Evolutionary conservation across 2,113 vertebrate genomes (phyloP).

Genomic region (Thymallus thymallus): DNA sequence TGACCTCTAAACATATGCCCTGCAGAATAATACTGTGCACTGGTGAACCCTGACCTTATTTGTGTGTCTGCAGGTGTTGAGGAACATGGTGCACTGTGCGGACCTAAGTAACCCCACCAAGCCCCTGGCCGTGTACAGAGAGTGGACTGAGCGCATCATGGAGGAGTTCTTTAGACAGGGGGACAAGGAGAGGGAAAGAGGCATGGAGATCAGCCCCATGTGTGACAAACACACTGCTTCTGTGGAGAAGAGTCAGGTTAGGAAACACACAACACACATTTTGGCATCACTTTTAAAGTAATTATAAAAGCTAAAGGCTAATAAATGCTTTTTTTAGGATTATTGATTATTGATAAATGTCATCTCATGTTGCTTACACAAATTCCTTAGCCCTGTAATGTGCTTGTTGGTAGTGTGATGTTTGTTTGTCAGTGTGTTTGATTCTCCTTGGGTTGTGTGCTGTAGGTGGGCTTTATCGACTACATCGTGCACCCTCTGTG

Average conservation of each 20-base stretch:
- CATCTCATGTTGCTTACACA: background rate
- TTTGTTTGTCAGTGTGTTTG: too few species aligned
- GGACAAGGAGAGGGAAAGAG: slow-evolving; percentile 85
- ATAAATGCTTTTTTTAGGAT: too few species aligned
- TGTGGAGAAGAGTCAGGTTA: slow-evolving; percentile 92
- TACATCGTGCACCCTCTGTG: slow-evolving; percentile 92
- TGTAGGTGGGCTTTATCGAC: slow-evolving; percentile 91
- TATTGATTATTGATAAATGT: too few species aligned
- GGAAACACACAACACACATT: slow-evolving; percentile 9
- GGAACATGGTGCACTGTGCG: slow-evolving; percentile 94
- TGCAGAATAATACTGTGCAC: background rate
- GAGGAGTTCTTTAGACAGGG: slow-evolving; percentile 92
- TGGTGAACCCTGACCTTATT: background rate
- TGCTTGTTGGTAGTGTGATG: too few species aligned
- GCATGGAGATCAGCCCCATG: slow-evolving; percentile 95
- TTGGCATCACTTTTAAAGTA: background rate
- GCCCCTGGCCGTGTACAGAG: slow-evolving; percentile 86
- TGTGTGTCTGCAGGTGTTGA: slow-evolving; percentile 77
- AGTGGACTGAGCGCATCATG: slow-evolving; percentile 94
- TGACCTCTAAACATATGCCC: background rate
- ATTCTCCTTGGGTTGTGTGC: background rate
- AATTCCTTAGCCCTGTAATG: too few species aligned
- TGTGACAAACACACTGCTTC: slow-evolving; percentile 92
- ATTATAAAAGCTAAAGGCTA: too few species aligned
- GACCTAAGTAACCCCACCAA: slow-evolving; percentile 94